Conservation (phyloP, 2,797 vertebrate genomes). For the Cynopterus sphinx region DNA sequence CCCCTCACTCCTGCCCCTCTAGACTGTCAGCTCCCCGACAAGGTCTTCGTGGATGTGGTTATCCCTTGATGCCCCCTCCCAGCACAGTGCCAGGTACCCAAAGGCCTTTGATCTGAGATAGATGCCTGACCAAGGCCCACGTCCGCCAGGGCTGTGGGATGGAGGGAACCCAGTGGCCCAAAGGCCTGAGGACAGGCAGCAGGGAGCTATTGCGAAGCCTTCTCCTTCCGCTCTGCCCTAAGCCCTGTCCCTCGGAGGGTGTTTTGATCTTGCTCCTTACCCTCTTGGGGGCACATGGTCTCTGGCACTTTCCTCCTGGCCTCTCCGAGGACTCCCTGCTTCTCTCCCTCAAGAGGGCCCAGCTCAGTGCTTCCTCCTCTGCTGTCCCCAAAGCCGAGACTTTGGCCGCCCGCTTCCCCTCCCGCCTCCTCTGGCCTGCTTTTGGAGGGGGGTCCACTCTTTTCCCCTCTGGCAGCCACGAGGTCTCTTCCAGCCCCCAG, state of each 20-base stretch:
- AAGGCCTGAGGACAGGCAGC: neutral
- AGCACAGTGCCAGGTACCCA: neutral
- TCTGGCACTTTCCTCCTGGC: neutral
- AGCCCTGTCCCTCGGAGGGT: neutral
- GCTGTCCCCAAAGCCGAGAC: neutral
- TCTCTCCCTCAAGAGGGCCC: neutral
- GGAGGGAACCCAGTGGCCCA: neutral
- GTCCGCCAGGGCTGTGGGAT: neutral
- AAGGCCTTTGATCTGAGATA: neutral
- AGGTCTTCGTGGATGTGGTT: neutral
- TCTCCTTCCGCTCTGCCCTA: neutral
- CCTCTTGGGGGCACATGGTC: neutral
- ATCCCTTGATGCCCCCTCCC: neutral
- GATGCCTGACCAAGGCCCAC: rapidly evolving
- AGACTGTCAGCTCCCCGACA: neutral
- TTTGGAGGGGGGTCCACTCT: neutral
- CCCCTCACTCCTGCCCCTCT: neutral
- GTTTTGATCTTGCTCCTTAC: neutral
- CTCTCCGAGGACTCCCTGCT: neutral
- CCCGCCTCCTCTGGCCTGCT: neutral
- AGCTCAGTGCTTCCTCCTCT: neutral
- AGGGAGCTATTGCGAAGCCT: neutral
- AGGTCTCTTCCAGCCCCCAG: neutral
- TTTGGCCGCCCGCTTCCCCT: neutral
- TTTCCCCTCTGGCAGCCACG: neutral